Percentiles rank a stretch among this genome's conserved stretches.
phyloP scores from a whole-genome alignment of 2,888 invertebrate genomes.

The Eristalis tenax region DNA sequence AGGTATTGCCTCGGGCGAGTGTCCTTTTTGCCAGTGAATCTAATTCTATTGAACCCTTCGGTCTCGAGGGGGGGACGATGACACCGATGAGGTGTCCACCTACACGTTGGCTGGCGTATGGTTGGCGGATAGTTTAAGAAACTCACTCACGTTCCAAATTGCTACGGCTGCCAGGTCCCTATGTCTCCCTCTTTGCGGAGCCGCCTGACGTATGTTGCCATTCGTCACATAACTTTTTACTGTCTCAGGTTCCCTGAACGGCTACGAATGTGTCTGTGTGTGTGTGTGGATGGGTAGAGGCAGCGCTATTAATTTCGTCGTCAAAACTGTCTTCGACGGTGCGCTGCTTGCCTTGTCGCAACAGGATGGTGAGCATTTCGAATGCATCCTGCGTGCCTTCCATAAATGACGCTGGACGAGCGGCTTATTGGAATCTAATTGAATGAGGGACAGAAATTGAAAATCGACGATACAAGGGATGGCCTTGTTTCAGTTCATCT shows the following conservation, averaged over 20 bases:
- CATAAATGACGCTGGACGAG: not conserved
- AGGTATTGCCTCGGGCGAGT: conserved; percentile 5
- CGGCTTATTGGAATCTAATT: not conserved
- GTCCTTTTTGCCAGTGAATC: conserved; percentile 11
- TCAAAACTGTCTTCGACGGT: not conserved
- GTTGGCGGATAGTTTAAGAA: conserved; percentile 32
- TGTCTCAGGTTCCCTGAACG: not conserved
- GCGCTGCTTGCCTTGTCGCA: not conserved
- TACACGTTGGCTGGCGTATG: not conserved
- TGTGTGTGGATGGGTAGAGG: not conserved
- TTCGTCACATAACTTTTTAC: conserved; percentile 48
- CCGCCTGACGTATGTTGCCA: conserved; percentile 13
- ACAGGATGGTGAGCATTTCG: not conserved
- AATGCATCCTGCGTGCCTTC: conserved; percentile 20
- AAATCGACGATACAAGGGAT: not conserved
- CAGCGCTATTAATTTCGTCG: conserved; percentile 12
- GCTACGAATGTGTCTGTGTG: not conserved
- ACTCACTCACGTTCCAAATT: conserved; percentile 44
- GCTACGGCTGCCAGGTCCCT: conserved; percentile 13
- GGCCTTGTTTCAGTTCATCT: not conserved
- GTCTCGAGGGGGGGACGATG: not conserved
- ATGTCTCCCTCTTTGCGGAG: not conserved
- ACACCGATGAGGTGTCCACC: no score
- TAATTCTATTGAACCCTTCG: conserved; percentile 22
- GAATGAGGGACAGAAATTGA: not conserved